Percentiles rank a stretch among this genome's conserved stretches.
These are phyloP conservation scores for Xanthia togata DNA, from an alignment of 2,888 invertebrate species.

Conservation along the genomic window DNA sequence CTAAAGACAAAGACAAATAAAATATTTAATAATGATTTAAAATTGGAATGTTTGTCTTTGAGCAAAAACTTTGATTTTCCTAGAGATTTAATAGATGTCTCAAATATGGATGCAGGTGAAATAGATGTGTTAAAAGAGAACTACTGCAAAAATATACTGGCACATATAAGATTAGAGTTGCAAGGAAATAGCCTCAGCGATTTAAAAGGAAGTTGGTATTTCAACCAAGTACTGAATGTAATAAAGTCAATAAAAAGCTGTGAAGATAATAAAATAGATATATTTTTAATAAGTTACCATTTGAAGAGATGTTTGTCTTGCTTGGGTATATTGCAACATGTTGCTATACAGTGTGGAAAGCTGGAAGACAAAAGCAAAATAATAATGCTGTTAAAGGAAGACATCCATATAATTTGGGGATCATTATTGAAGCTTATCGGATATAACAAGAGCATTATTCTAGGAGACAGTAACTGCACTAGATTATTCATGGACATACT, in stretches of 20 bases:
- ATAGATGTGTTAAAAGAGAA: constrained; percentile 76
- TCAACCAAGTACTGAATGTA: constrained; percentile 74
- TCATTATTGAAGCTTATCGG: constrained; percentile 73
- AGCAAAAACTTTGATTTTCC: constrained; percentile 75
- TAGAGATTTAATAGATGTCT: constrained; percentile 73
- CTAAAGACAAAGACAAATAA: constrained; percentile 70
- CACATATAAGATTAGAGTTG: constrained; percentile 66
- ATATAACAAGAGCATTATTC: constrained; percentile 69
- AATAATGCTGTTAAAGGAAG: constrained; percentile 65
- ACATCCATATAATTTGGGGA: constrained; percentile 68
- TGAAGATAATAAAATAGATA: constrained; percentile 74
- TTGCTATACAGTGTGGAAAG: constrained; percentile 65
- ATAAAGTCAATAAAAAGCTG: constrained; percentile 75
- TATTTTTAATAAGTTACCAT: constrained; percentile 76
- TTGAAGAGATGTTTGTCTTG: constrained; percentile 76
- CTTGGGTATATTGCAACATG: constrained; percentile 76
- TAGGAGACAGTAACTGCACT: constrained; percentile 66
- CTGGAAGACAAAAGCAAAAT: constrained; percentile 31
- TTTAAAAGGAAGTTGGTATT: constrained; percentile 77
- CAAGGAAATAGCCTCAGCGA: constrained; percentile 60
- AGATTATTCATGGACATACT: constrained; percentile 74
- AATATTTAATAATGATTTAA: constrained; percentile 77
- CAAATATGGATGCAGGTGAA: constrained; percentile 75
- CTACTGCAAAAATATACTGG: constrained; percentile 75
- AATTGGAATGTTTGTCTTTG: constrained; percentile 77